A percentile compares a stretch with the other conserved stretches of the same genome.
Conservation (phyloP, 2,113 vertebrate species). For the Halichoerus grypus region DNA sequence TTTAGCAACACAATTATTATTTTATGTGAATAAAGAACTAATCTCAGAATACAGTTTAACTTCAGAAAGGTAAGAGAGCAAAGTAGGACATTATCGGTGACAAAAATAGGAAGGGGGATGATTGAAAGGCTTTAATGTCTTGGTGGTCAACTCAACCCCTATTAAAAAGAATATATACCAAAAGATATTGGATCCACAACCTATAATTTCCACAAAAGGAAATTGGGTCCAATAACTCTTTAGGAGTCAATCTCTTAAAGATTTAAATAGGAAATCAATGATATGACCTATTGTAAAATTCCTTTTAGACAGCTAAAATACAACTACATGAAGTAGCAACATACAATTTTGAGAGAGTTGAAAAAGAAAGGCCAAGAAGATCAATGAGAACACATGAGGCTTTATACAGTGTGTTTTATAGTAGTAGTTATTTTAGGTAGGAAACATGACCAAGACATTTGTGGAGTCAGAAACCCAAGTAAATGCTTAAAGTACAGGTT, state of each 20-base stretch:
- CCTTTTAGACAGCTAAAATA: not conserved
- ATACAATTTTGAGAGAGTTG: not conserved
- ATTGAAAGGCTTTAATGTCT: not conserved
- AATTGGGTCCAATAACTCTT: not conserved
- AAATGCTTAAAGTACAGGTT: not conserved
- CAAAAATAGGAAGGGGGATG: not conserved
- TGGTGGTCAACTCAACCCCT: not conserved
- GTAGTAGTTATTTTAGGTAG: not conserved
- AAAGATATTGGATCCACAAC: not conserved
- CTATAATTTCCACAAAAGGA: not conserved
- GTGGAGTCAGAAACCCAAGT: not conserved
- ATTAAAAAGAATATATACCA: not conserved
- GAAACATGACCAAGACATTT: not conserved
- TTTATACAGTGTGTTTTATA: not conserved
- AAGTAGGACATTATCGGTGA: not conserved
- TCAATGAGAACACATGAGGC: not conserved
- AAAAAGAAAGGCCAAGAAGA: not conserved
- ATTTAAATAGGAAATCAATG: not conserved
- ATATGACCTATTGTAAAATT: conserved; percentile 79
- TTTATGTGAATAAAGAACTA: not conserved
- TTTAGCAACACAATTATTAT: not conserved
- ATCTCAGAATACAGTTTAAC: not conserved
- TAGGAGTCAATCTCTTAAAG: not conserved
- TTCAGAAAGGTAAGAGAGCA: not conserved
- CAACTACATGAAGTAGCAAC: not conserved